Evolutionary conservation across 37 sponge, comb jelly and placozoan genomes (phyloP).

Genomic region (Amphimedon queenslandica): DNA sequence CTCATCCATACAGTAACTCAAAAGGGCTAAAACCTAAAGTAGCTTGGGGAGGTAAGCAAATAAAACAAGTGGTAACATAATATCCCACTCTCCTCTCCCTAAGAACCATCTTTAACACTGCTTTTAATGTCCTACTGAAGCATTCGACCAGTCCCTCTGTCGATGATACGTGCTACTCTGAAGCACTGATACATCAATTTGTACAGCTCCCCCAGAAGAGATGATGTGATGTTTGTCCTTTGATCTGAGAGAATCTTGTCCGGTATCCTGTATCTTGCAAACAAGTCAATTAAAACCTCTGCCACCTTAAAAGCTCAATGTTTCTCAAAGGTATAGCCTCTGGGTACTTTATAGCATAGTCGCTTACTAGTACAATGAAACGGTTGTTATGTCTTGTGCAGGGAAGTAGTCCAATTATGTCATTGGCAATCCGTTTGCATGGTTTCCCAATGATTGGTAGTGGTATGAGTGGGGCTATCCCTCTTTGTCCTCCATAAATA

Average conservation of each 20-base stretch:
- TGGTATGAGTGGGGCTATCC: conserved; percentile 45
- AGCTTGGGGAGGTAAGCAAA: conserved; percentile 59
- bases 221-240: conserved; percentile 44
- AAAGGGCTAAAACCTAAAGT: conserved; percentile 51
- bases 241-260: conserved; percentile 56
- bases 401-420: conserved; percentile 58
- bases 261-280: conserved; percentile 52
- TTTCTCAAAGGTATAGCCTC: conserved; percentile 43
- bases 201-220: conserved; percentile 32
- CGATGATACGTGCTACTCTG: too few species aligned
- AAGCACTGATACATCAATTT: too few species aligned
- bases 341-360: conserved; percentile 63
- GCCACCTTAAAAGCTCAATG: conserved; percentile 44
- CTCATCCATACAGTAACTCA: conserved; percentile 49
- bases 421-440: conserved; percentile 61
- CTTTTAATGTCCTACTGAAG: too few species aligned
- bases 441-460: conserved; percentile 49
- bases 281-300: conserved; percentile 34
- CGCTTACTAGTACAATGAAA: conserved; percentile 45
- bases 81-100: conserved; percentile 51
- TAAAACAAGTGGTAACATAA: conserved; percentile 30
- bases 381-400: conserved; percentile 26
- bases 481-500: conserved; percentile 6
- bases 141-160: too few species aligned
- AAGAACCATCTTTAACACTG: too few species aligned